Evolutionary conservation across 2,797 vertebrate species (phyloP).

Genomic region (Microctenopoma stevenorrisi): DNA sequence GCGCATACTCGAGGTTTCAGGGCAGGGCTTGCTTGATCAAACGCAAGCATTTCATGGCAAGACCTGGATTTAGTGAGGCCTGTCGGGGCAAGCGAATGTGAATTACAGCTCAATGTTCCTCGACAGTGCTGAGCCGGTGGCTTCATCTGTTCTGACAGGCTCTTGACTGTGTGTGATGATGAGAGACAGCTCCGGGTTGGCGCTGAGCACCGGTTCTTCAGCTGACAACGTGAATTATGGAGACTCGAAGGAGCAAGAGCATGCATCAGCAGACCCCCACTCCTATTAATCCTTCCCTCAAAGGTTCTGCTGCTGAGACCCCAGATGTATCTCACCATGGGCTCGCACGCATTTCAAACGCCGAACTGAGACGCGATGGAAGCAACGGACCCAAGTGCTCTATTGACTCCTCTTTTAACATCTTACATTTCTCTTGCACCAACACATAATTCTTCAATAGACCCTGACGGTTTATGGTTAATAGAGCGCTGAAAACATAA

Average conservation of each 20-base stretch:
- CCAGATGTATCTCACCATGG: slow-evolving; percentile 28
- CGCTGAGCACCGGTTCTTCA: slow-evolving; percentile 71
- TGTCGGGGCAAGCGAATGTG: slow-evolving; percentile 75
- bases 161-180: slow-evolving; percentile 84
- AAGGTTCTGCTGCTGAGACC: slow-evolving; percentile 54
- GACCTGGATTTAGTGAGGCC: slow-evolving; percentile 70
- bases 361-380: slow-evolving; percentile 21
- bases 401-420: slow-evolving; percentile 4
- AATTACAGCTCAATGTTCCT: slow-evolving; percentile 80
- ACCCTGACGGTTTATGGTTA: background rate
- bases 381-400: slow-evolving; percentile 18
- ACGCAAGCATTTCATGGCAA: slow-evolving; percentile 56
- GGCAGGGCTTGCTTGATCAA: slow-evolving; percentile 60
- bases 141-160: slow-evolving; percentile 84
- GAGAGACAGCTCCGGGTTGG: slow-evolving; percentile 82
- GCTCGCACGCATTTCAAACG: slow-evolving; percentile 32
- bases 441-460: background rate
- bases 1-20: slow-evolving; percentile 40
- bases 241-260: slow-evolving; percentile 71
- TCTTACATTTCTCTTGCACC: slow-evolving; percentile 8
- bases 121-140: slow-evolving; percentile 79
- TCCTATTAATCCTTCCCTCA: slow-evolving; percentile 72
- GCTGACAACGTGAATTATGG: slow-evolving; percentile 86
- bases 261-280: slow-evolving; percentile 78
- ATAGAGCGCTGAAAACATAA: background rate